Percentiles rank a stretch among this genome's conserved stretches.
Conservation (phyloP, 2,888 invertebrate species). For the Tethea ocularis region DNA sequence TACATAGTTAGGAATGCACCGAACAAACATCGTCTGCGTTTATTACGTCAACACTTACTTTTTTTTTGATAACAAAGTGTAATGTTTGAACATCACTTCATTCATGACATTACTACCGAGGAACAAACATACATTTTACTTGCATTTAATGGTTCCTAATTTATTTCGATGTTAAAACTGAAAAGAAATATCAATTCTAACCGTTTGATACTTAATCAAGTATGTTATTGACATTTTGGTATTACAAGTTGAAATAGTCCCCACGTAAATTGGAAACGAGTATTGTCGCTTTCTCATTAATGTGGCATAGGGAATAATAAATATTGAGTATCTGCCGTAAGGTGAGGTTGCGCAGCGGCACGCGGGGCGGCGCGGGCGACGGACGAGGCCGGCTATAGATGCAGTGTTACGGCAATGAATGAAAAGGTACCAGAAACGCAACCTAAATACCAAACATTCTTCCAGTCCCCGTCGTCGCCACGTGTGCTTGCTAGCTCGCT, state of each 20-base stretch:
- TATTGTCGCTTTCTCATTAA: slow-evolving; percentile 60
- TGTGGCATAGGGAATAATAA: slow-evolving; percentile 58
- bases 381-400: slow-evolving; percentile 48
- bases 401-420: slow-evolving; percentile 80
- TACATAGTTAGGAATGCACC: slow-evolving; percentile 43
- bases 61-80: slow-evolving; percentile 17
- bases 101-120: slow-evolving; percentile 6
- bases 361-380: slow-evolving; percentile 28
- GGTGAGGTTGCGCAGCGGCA: slow-evolving; percentile 19
- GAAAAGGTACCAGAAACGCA: slow-evolving; percentile 81
- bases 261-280: slow-evolving; percentile 48
- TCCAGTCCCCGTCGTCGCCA: slow-evolving; percentile 68
- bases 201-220: not conserved
- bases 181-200: not conserved
- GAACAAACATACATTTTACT: not conserved
- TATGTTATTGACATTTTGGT: slow-evolving; percentile 6
- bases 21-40: slow-evolving; percentile 48
- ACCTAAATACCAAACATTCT: slow-evolving; percentile 82
- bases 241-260: slow-evolving; percentile 29
- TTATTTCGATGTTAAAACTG: not conserved
- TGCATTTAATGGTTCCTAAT: not conserved
- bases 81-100: slow-evolving; percentile 7
- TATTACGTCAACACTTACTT: slow-evolving; percentile 34
- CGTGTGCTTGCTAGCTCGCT: slow-evolving; percentile 72
- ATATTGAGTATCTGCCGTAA: slow-evolving; percentile 49